phyloP scores from a whole-genome alignment of 2,113 vertebrate genomes.

The Neolamprologus modestus region DNA sequence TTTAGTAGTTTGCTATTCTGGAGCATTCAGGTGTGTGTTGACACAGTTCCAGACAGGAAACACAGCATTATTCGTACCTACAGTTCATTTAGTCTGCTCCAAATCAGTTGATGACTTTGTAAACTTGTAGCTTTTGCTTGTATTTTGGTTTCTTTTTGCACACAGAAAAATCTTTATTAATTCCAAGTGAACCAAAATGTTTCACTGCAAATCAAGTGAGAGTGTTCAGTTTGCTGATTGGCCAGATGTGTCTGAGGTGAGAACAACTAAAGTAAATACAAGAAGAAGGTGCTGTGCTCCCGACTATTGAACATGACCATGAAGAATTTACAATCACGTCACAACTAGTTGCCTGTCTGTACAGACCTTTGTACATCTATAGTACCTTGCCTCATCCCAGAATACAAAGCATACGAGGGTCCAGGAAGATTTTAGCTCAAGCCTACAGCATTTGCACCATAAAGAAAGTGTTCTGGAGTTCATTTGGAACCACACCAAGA shows the following conservation, averaged over 20 bases:
- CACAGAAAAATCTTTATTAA: fast-evolving
- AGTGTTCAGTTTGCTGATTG: not conserved
- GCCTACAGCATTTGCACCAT: not conserved
- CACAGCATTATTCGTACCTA: not conserved
- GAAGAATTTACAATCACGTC: not conserved
- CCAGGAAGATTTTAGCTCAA: not conserved
- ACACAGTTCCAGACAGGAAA: not conserved
- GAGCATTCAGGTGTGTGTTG: not conserved
- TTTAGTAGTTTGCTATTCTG: not conserved
- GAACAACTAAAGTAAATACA: not conserved
- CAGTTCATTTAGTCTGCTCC: not conserved
- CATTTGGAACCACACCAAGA: not conserved
- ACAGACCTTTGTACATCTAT: not conserved
- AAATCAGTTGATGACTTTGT: not conserved
- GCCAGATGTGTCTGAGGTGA: not conserved
- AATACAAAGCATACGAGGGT: not conserved
- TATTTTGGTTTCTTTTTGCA: not conserved
- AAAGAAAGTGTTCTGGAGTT: not conserved
- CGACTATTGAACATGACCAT: fast-evolving
- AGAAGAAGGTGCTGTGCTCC: not conserved
- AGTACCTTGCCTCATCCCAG: not conserved
- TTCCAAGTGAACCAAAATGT: not conserved
- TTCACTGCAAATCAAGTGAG: not conserved
- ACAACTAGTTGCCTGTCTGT: not conserved
- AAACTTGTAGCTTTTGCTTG: not conserved